Evolutionary conservation across 2,797 vertebrate genomes (phyloP), one percentile per base, ranked within the genome.

Genomic region (Arnoldichthys spilopterus): DNA sequence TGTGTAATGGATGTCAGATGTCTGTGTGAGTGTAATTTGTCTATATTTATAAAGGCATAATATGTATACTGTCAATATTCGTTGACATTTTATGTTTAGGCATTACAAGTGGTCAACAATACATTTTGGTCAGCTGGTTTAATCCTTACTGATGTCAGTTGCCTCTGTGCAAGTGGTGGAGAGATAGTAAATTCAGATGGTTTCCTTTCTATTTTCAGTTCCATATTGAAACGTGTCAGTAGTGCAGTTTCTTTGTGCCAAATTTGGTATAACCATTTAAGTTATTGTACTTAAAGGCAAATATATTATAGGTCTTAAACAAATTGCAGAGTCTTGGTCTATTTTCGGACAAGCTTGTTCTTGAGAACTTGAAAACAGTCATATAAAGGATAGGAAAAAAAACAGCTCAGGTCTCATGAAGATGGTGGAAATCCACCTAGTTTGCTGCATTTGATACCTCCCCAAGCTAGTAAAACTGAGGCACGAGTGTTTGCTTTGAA

Each of bases 31-130:
- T 83, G 66, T 66, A 64, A 24, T 72, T 59, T 28, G 58, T 69
- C 85, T 90, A 77, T 81, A 86, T 85, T 78, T 85, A 59, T 86
- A 74, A 76, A 72, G 40, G 28, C 49, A 13, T 69, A 74, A 34
- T 68, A 30, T 47, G 71, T 43, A 69, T 16, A 49, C 43, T 3
- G 47, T 62, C 37, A 59, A 32, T 79, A 63, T 51, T 15, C 64
- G 24, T 37, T 13, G 12, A 30, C 30, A 69, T 69, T 69, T 28
- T 51, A 47, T 30, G 26, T 69, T 49, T 69, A 69, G 66, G 28
- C n/a, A 54, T 26, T 79, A 18, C 64, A 74, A 62, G 26, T 72
- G 32, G 34, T 8, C 22, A 26, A 4, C 7, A 30, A 28, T 61
- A 15, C 37, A 40, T 37, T 11, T 49, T 28, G 45, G 30, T 49